phyloP scores from a whole-genome alignment of 2,797 vertebrate genomes.

The Agapornis canus region DNA sequence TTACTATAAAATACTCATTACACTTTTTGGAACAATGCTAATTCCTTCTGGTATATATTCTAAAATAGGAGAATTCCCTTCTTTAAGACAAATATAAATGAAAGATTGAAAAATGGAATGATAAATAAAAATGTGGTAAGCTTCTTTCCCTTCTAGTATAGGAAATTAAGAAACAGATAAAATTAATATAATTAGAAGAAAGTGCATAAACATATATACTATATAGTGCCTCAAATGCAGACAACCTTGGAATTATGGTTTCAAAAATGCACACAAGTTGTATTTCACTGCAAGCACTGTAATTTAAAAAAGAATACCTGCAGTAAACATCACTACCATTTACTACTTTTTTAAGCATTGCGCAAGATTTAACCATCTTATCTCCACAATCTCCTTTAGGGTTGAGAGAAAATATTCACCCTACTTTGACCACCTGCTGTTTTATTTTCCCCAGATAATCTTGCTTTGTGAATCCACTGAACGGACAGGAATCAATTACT shows the following conservation, averaged over 20 bases:
- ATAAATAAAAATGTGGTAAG: not conserved
- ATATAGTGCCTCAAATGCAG: not conserved
- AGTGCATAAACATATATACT: not conserved
- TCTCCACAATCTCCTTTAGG: not conserved
- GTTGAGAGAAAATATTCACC: not conserved
- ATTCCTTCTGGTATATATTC: not conserved
- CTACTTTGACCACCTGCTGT: not conserved
- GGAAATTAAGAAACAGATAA: slow-evolving; percentile 19
- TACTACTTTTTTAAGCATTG: not conserved
- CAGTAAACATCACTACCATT: not conserved
- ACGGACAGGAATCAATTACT: not conserved
- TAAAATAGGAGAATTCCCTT: not conserved
- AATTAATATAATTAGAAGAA: not conserved
- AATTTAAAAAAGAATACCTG: not conserved
- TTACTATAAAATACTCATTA: not conserved
- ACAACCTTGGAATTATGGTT: not conserved
- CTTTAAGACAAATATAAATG: slow-evolving; percentile 30
- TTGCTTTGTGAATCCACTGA: not conserved
- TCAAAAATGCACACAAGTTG: not conserved
- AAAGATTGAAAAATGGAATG: not conserved
- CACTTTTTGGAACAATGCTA: not conserved
- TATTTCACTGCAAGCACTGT: slow-evolving; percentile 31
- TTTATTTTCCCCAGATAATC: not conserved
- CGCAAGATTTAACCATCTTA: not conserved
- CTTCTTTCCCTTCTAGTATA: not conserved